Evolutionary conservation across 2,888 invertebrate species (phyloP), one percentile per base, ranked within the genome.

Genomic region (Ochlodes sylvanus): DNA sequence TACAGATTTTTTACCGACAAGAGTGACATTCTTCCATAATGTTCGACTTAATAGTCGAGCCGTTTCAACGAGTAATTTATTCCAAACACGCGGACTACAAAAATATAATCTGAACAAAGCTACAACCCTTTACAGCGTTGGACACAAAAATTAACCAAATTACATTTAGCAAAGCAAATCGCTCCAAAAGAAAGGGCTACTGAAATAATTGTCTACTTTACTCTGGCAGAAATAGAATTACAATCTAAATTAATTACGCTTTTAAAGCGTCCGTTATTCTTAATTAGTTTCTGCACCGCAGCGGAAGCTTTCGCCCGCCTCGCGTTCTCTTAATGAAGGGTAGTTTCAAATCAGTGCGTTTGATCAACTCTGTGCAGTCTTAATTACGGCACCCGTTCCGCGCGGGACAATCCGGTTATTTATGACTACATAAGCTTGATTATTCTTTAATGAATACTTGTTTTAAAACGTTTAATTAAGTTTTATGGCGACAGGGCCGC

Each of bases 381-480:
- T 93, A 92, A 93, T 93, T 93, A 92, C 92, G 90, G 90, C 89
- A 86, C 89, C 90, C 91, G 92, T 89, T 90, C 90, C 85, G 88
- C 89, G 88, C 90, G 92, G 92, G 93, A 92, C 92, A 91, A 93
- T 93, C 92, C 92, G 88, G 92, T 93, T 93, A 93, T 93, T 94
- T 94, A 94, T 93, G 92, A 92, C 93, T 93, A 94, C 93, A 94
- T 93, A 93, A 93, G 93, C 92, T 93, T 92, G 92, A 94, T 94
- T 93, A 94, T 94, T 94, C 93, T 93, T 94, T 93, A 94, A 93
- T 93, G 92, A 93, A 93, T 93, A 93, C 93, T 93, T 93, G 94
- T 94, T 93, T 94, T 93, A 93, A 93, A 93, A 92, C 92, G 93
- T 93, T 94, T 93, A 94, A 94, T 94, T 93, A 94, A 94, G 94